These are phyloP conservation scores for Eulimnadia texana DNA, from an alignment of 1,140 invertebrate genomes.

Conservation along the genomic window DNA sequence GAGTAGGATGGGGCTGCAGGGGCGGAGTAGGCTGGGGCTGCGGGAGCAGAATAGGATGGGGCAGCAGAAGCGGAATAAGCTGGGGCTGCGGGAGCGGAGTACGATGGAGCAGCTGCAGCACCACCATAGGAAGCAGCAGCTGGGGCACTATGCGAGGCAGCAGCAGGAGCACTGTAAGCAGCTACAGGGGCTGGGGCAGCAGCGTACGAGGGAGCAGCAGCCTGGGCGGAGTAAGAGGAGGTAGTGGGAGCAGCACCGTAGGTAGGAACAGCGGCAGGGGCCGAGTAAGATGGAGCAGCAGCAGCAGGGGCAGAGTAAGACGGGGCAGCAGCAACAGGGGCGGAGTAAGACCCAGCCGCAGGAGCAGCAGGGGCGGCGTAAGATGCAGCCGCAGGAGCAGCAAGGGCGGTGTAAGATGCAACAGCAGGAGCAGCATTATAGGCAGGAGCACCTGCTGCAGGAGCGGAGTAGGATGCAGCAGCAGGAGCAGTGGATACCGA, in stretches of 20 bases:
- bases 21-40: conserved; percentile 2
- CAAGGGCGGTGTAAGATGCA: background rate
- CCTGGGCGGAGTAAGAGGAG: conserved; percentile 1
- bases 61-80: background rate
- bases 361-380: conserved; percentile 4
- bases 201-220: background rate
- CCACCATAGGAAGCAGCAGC: background rate
- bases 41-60: background rate
- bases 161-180: background rate
- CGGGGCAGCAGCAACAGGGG: background rate
- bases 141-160: background rate
- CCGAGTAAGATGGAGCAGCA: conserved; percentile 1
- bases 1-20: conserved; percentile 10
- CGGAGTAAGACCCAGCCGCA: background rate
- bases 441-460: background rate
- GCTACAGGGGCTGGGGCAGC: background rate
- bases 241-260: too few species aligned
- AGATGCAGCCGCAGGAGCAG: background rate
- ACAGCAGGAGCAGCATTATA: background rate
- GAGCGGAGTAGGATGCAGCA: too few species aligned
- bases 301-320: background rate
- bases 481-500: background rate
- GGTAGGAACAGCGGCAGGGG: background rate
- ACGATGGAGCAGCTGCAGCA: conserved; percentile 3
- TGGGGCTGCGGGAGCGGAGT: background rate